These are phyloP conservation scores for Ditylenchus dipsaci DNA, from an alignment of 1,140 invertebrate genomes.

Conservation along the genomic window DNA sequence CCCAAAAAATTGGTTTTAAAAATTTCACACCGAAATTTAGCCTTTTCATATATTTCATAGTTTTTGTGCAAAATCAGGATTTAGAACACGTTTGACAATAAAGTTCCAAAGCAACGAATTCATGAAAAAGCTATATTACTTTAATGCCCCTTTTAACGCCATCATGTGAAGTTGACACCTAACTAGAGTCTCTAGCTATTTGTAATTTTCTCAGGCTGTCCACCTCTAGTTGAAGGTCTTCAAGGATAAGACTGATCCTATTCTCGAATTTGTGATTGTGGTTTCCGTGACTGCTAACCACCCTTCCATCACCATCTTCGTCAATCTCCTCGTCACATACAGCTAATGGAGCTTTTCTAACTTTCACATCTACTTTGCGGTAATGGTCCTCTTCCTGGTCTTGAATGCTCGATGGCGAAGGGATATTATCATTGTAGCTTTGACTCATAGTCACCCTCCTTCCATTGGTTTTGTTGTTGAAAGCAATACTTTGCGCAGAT, in stretches of 20 bases:
- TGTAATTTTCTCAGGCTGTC: constrained; percentile 22
- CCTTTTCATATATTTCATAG: too few species aligned
- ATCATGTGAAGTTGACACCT: too few species aligned
- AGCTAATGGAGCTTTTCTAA: neutral
- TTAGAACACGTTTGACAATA: too few species aligned
- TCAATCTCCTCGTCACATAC: constrained; percentile 13
- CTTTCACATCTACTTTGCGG: neutral
- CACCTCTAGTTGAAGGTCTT: constrained; percentile 42
- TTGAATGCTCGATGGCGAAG: neutral
- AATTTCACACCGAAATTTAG: too few species aligned
- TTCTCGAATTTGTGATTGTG: constrained; percentile 46
- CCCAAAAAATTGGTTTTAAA: too few species aligned
- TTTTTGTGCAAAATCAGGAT: too few species aligned
- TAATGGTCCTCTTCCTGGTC: constrained; percentile 2
- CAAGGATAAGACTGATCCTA: constrained; percentile 51
- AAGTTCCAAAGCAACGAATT: too few species aligned
- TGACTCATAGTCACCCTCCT: neutral
- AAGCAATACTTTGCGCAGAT: neutral
- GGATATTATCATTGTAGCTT: neutral
- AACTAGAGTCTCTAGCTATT: neutral
- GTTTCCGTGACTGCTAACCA: neutral
- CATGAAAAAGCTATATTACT: too few species aligned
- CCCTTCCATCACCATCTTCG: neutral
- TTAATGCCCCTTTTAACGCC: too few species aligned
- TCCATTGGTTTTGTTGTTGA: neutral